Percentiles rank a stretch among this genome's conserved stretches.
phyloP scores from a whole-genome alignment of 2,797 vertebrate genomes.

The Silurus lanzhouensis region DNA sequence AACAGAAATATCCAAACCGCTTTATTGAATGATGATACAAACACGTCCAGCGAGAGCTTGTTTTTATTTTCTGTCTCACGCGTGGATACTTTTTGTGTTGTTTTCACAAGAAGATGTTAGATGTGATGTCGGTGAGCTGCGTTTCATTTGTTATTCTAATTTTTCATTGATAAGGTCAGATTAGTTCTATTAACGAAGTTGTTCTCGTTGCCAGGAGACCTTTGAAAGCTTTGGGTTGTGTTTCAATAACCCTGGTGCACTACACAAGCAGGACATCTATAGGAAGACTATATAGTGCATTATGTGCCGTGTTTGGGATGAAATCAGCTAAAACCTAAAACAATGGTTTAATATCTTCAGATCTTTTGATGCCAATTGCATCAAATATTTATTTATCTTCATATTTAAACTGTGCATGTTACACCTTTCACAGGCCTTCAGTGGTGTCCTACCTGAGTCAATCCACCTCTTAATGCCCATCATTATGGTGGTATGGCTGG shows the following conservation, averaged over 20 bases:
- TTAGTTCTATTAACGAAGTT: neutral
- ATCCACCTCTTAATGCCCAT: no score
- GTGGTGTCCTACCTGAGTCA: no score
- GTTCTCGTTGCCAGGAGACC: conserved; percentile 38
- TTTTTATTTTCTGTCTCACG: neutral
- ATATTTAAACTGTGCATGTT: neutral
- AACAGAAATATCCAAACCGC: neutral
- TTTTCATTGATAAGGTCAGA: neutral
- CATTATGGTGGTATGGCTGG: no score
- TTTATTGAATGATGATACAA: conserved; percentile 9
- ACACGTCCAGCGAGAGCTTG: neutral
- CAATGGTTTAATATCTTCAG: neutral
- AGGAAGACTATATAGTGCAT: neutral
- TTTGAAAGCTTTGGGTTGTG: neutral
- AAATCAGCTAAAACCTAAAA: no score
- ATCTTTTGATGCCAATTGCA: neutral
- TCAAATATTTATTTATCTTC: neutral
- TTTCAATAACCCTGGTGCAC: neutral
- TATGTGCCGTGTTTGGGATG: neutral
- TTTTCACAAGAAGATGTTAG: conserved; percentile 45
- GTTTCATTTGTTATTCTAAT: neutral
- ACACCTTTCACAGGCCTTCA: no score
- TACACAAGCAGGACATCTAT: neutral
- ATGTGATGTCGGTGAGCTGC: conserved; percentile 68
- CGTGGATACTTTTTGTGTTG: conserved; percentile 49